phyloP scores from a whole-genome alignment of 1,140 invertebrate species.

The Oscheius sp. region DNA sequence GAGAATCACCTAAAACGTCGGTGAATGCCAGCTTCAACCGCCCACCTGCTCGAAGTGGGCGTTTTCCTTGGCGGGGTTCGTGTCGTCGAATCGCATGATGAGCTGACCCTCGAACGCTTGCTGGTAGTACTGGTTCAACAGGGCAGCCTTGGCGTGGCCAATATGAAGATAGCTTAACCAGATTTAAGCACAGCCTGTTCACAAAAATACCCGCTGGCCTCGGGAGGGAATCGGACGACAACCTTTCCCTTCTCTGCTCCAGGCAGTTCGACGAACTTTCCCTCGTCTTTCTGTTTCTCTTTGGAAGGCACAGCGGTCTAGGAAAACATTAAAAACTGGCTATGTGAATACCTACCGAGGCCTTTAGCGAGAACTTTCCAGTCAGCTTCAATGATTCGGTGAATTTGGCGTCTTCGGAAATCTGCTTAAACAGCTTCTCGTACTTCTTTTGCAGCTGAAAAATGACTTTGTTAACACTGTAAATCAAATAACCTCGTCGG shows the following conservation, averaged over 20 bases:
- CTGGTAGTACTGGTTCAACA: constrained; percentile 96
- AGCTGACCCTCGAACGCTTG: constrained; percentile 83
- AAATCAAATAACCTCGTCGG: neutral
- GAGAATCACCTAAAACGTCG: constrained; percentile 75
- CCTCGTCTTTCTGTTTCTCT: constrained; percentile 69
- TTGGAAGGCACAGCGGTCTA: neutral
- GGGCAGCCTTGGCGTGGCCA: constrained; percentile 96
- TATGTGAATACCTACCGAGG: neutral
- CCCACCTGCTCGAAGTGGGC: constrained; percentile 87
- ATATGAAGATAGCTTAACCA: constrained; percentile 82
- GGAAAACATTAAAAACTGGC: neutral
- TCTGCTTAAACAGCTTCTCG: neutral
- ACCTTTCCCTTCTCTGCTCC: constrained; percentile 93
- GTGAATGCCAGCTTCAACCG: constrained; percentile 3
- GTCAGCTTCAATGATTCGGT: neutral
- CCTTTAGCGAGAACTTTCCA: neutral
- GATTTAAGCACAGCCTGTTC: neutral
- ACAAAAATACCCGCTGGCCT: constrained; percentile 79
- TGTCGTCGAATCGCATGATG: constrained; percentile 99
- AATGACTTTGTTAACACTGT: neutral
- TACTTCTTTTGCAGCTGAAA: constrained; percentile 6
- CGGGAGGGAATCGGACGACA: constrained; percentile 91
- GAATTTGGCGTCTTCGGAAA: constrained; percentile 11
- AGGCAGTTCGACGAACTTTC: constrained; percentile 92
- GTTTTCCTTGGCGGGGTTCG: constrained; percentile 98